Evolutionary conservation across 1,140 invertebrate species (phyloP).

Genomic region (Babylonia areolata): DNA sequence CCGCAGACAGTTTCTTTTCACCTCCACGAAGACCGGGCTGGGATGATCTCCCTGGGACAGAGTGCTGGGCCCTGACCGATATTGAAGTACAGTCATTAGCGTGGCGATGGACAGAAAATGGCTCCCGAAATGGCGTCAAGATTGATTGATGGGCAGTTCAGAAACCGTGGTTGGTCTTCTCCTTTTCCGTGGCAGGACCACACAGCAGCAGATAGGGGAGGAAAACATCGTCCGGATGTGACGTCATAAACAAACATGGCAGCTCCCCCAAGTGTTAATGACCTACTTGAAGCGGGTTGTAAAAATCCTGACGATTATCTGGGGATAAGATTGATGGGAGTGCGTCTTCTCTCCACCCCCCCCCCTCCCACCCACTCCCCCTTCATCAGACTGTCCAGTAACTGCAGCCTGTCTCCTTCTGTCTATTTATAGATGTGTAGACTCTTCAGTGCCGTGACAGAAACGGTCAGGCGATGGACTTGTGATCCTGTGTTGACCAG

Average conservation of each 20-base stretch:
- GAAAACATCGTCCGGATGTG: background rate
- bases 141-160: background rate
- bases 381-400: too few species aligned
- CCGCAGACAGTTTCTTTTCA: too few species aligned
- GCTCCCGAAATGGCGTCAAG: background rate
- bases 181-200: too few species aligned
- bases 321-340: background rate
- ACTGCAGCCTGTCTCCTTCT: too few species aligned
- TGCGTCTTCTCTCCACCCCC: too few species aligned
- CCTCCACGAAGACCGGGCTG: background rate
- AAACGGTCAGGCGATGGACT: too few species aligned
- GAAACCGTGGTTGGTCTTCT: too few species aligned
- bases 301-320: background rate
- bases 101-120: background rate
- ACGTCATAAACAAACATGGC: slow-evolving; percentile 11
- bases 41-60: background rate
- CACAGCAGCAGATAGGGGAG: background rate
- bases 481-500: too few species aligned
- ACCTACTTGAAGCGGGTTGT: background rate
- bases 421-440: too few species aligned
- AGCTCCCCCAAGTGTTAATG: background rate
- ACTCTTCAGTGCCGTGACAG: too few species aligned
- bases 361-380: too few species aligned
- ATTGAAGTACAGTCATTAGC: background rate
- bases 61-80: background rate